Conservation (phyloP, 2,113 vertebrate species). For the Periophthalmus modestus region DNA sequence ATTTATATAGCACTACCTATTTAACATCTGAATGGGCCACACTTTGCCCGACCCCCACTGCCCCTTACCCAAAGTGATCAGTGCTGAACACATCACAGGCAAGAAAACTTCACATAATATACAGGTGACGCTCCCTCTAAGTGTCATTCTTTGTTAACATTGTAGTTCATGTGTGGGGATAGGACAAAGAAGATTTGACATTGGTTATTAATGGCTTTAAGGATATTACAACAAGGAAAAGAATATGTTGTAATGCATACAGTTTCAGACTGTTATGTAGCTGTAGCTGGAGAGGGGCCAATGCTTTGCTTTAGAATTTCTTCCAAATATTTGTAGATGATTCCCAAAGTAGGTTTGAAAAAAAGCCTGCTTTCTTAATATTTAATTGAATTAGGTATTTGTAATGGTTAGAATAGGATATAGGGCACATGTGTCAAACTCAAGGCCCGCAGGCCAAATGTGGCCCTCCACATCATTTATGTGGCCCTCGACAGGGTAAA, state of each 20-base stretch:
- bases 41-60: conserved; percentile 47
- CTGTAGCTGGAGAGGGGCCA: too few relatives aligned
- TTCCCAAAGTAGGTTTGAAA: too few relatives aligned
- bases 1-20: conserved; percentile 75
- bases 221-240: not conserved
- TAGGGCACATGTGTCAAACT: too few relatives aligned
- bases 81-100: conserved; percentile 18
- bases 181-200: not conserved
- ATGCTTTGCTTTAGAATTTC: too few relatives aligned
- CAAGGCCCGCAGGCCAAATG: too few relatives aligned
- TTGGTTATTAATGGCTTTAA: not conserved
- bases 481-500: too few relatives aligned
- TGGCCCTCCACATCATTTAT: too few relatives aligned
- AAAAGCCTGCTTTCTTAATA: too few relatives aligned
- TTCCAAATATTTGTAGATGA: too few relatives aligned
- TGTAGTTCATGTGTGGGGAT: not conserved
- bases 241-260: not conserved
- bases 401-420: not conserved
- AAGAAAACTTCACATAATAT: not conserved
- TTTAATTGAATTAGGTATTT: too few relatives aligned
- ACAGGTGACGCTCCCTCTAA: not conserved
- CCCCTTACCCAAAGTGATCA: conserved; percentile 45
- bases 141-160: not conserved
- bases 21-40: conserved; percentile 81
- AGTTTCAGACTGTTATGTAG: not conserved